These are phyloP conservation scores for Eucriotettix oculatus DNA, from an alignment of 2,888 invertebrate species.

Conservation along the genomic window DNA sequence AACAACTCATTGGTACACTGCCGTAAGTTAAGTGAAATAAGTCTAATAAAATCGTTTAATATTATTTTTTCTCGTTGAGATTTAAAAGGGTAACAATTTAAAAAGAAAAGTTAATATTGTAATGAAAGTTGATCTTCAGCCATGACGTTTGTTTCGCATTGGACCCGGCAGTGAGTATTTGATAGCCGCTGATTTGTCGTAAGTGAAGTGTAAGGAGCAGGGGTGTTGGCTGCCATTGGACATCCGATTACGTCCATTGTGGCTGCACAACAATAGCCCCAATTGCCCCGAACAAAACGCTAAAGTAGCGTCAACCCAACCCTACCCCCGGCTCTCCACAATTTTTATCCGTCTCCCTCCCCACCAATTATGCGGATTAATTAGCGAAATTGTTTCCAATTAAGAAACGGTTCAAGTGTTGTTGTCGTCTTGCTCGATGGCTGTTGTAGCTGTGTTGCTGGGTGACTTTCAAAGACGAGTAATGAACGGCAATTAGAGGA, in stretches of 20 bases:
- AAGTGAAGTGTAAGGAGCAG: neutral
- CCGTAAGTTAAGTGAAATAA: too few species aligned
- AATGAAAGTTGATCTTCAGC: too few species aligned
- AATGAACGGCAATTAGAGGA: constrained; percentile 1
- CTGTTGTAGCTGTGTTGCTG: too few species aligned
- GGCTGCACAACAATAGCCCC: constrained; percentile 28
- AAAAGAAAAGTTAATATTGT: too few species aligned
- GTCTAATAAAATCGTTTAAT: too few species aligned
- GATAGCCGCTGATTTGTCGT: too few species aligned
- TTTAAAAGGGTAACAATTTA: too few species aligned
- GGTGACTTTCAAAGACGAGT: constrained; percentile 1
- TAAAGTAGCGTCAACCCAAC: constrained; percentile 21
- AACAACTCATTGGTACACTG: too few species aligned
- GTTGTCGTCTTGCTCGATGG: constrained; percentile 1
- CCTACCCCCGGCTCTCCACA: neutral
- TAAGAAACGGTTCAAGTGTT: constrained; percentile 32
- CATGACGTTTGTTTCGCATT: too few species aligned
- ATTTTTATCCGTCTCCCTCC: neutral
- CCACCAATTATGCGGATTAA: constrained; percentile 14
- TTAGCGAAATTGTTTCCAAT: constrained; percentile 34
- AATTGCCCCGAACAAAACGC: constrained; percentile 32
- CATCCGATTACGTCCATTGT: constrained; percentile 31
- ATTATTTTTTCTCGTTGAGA: too few species aligned
- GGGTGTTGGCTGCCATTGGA: constrained; percentile 14
- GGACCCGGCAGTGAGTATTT: too few species aligned